Evolutionary conservation across 2,888 invertebrate genomes (phyloP), one percentile per base, ranked within the genome.

Genomic region (Cheiracanthium punctorium): DNA sequence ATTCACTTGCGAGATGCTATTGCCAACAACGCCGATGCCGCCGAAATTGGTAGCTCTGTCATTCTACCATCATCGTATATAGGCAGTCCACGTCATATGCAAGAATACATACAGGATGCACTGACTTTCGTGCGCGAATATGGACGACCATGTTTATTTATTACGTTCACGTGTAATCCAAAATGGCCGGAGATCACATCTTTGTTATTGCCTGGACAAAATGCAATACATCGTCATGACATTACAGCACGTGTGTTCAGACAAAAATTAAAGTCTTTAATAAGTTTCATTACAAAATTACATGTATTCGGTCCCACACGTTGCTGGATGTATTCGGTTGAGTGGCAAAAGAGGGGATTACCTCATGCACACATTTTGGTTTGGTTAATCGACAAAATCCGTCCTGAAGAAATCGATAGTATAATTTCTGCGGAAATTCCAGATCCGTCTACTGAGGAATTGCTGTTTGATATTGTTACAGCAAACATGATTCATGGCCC

Each of bases 81-180:
- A 69, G 32, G 32, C 4, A 77, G 65, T 58, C 65, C 75, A 28
- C 33, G 65, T 41, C 69, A 69, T 52, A 90, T 90, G 90, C 71
- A 77, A 17, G 88, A 90, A 72, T 77, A 88, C 8, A 88, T 82
- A 33, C 89, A 90, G 75, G 90, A 91, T 87, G 90, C 90, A 1
- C 90, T 91, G 89, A 67, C 89, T 12, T 89, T 90, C 58, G 90
- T 90, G 12, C 79, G 89, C 1, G 29, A 77, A 12, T 90, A 79
- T 80, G 90, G 90, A 28, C 88, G 89, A 33, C 90, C 90, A 0
- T 89, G 90, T 82, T 72, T 89, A n/a, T 91, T 91, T 76, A 72
- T 91, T 8, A 91, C 91, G 0, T 88, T 90, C 73, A 91, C 90
- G 0, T 90, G 90, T 69, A 91, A 90, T 82, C 90, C 91, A 14